phyloP scores from a whole-genome alignment of 2,888 invertebrate species.

The Megamerina dolium region DNA sequence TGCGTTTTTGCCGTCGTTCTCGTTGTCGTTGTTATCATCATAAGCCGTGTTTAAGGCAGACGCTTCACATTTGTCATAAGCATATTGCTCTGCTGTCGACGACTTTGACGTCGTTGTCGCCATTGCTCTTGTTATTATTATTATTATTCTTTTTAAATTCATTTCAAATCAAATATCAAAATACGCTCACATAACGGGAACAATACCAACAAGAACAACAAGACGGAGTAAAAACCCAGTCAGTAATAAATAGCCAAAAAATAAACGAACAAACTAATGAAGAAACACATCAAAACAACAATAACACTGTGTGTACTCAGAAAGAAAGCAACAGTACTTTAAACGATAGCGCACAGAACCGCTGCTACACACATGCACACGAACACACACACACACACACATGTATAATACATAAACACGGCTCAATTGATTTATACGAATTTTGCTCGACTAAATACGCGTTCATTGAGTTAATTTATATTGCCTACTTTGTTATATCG shows the following conservation, averaged over 20 bases:
- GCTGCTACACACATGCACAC: no score
- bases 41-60: background rate
- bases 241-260: background rate
- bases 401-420: background rate
- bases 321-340: background rate
- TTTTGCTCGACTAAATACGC: background rate
- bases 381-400: background rate
- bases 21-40: constrained; percentile 3
- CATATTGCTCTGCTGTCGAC: background rate
- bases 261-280: background rate
- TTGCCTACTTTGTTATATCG: background rate
- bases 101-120: background rate
- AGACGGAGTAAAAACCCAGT: no score
- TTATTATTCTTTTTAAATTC: no score
- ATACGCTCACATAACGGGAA: no score
- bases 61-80: background rate
- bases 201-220: no score
- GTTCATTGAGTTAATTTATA: background rate
- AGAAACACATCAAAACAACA: background rate
- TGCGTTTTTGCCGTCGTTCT: background rate
- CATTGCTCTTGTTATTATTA: background rate
- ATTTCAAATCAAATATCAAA: no score
- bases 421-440: background rate
- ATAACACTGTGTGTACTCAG: background rate
- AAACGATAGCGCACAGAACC: background rate